phyloP scores from a whole-genome alignment of 2,888 invertebrate genomes.

The Tachystola acroxantha region DNA sequence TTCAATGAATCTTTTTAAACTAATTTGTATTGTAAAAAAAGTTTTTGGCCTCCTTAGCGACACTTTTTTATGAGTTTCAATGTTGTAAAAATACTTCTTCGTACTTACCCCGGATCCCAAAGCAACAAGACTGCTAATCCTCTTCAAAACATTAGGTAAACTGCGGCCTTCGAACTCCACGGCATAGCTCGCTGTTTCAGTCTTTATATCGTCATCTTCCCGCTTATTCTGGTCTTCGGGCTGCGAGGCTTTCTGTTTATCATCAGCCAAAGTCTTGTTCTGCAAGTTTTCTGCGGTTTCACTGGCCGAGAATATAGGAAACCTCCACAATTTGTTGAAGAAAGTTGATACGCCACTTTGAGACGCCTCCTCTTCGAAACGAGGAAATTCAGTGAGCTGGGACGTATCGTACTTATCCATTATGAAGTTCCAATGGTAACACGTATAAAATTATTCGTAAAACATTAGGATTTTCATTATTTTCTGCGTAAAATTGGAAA shows the following conservation, averaged over 20 bases:
- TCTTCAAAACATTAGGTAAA: constrained; percentile 89
- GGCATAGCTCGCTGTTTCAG: constrained; percentile 61
- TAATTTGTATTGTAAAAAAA: too few relatives aligned
- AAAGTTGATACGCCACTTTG: constrained; percentile 85
- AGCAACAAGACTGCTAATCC: constrained; percentile 93
- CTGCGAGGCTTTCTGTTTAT: constrained; percentile 28
- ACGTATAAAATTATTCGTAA: background rate
- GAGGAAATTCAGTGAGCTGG: constrained; percentile 69
- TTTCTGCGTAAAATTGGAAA: too few relatives aligned
- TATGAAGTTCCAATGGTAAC: background rate
- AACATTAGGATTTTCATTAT: background rate
- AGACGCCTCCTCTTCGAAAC: constrained; percentile 85
- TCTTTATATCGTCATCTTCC: constrained; percentile 43
- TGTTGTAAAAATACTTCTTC: too few relatives aligned
- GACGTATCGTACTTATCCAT: constrained; percentile 71
- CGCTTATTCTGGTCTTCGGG: constrained; percentile 33
- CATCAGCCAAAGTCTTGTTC: constrained; percentile 32
- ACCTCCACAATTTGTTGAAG: constrained; percentile 86
- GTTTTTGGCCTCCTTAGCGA: too few relatives aligned
- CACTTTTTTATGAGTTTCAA: too few relatives aligned
- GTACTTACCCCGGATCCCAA: constrained; percentile 85
- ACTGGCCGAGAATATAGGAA: constrained; percentile 77
- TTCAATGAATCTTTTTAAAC: too few relatives aligned
- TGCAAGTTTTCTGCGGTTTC: constrained; percentile 42
- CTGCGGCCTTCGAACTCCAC: constrained; percentile 85